phyloP scores from a whole-genome alignment of 2,888 invertebrate species.

The Coleophora flavipennella region DNA sequence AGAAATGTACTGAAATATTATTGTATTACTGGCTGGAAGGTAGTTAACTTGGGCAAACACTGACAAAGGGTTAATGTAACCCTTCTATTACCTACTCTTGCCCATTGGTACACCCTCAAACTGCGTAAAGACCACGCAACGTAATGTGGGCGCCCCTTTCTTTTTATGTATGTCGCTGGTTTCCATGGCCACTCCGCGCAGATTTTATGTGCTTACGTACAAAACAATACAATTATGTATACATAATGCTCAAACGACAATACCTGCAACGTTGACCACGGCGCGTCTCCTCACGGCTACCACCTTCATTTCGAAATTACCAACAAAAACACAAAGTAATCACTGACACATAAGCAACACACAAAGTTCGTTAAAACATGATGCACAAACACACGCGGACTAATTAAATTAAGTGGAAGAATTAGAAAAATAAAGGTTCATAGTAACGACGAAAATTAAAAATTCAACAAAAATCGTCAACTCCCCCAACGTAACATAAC shows the following conservation, averaged over 20 bases:
- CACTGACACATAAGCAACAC: slow-evolving; percentile 28
- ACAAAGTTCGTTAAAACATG: slow-evolving; percentile 30
- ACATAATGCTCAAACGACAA: slow-evolving; percentile 14
- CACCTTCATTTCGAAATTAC: slow-evolving; percentile 60
- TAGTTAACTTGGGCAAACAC: too few relatives aligned
- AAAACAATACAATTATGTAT: background rate
- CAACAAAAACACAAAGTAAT: slow-evolving; percentile 32
- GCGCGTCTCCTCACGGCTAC: slow-evolving; percentile 49
- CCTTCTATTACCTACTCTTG: too few relatives aligned
- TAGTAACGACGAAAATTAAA: too few relatives aligned
- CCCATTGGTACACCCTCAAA: too few relatives aligned
- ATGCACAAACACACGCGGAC: slow-evolving; percentile 8
- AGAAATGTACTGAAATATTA: too few relatives aligned
- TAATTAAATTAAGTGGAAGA: too few relatives aligned
- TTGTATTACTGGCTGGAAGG: too few relatives aligned
- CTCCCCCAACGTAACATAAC: too few relatives aligned
- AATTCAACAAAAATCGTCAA: too few relatives aligned
- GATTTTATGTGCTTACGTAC: background rate
- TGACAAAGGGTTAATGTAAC: too few relatives aligned
- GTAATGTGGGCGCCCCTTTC: too few relatives aligned
- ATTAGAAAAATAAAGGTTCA: slow-evolving; percentile 30
- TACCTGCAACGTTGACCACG: slow-evolving; percentile 53
- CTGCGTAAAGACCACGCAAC: too few relatives aligned
- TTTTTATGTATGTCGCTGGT: background rate
- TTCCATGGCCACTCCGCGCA: background rate